phyloP scores from a whole-genome alignment of 2,888 invertebrate species.

The Idaea straminata region DNA sequence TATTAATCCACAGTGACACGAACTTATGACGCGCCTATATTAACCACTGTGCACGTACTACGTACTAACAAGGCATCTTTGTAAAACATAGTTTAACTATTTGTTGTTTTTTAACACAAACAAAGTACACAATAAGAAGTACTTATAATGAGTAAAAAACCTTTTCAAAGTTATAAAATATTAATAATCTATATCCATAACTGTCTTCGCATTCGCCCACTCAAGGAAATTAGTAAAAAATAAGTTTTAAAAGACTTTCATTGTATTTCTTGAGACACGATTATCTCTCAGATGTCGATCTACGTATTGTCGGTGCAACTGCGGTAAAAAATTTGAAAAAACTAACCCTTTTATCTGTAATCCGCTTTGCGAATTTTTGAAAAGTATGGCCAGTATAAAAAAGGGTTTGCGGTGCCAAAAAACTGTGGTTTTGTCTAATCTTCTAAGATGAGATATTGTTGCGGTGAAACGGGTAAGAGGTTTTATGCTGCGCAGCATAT shows the following conservation, averaged over 20 bases:
- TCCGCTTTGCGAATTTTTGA: slow-evolving; percentile 66
- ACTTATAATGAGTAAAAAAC: too few species aligned
- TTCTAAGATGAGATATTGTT: slow-evolving; percentile 40
- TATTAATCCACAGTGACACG: too few species aligned
- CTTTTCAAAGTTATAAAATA: not conserved
- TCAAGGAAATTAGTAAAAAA: not conserved
- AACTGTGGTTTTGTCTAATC: slow-evolving; percentile 66
- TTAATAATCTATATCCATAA: not conserved
- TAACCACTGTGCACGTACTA: too few species aligned
- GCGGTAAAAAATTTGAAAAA: slow-evolving; percentile 48
- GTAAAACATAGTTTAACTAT: too few species aligned
- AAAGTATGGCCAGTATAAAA: slow-evolving; percentile 44
- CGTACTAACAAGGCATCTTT: too few species aligned
- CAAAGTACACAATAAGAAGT: too few species aligned
- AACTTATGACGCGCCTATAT: too few species aligned
- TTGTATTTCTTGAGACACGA: not conserved
- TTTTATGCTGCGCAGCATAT: not conserved
- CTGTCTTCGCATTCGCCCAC: not conserved
- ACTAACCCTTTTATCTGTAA: slow-evolving; percentile 68
- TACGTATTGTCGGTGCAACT: slow-evolving; percentile 27
- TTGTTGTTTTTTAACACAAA: too few species aligned
- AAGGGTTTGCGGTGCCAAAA: slow-evolving; percentile 54
- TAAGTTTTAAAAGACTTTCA: not conserved
- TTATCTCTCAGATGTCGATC: not conserved
- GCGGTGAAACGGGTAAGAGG: slow-evolving; percentile 1